Evolutionary conservation across 2,113 vertebrate genomes (phyloP).

Genomic region (Actenoides hombroni): DNA sequence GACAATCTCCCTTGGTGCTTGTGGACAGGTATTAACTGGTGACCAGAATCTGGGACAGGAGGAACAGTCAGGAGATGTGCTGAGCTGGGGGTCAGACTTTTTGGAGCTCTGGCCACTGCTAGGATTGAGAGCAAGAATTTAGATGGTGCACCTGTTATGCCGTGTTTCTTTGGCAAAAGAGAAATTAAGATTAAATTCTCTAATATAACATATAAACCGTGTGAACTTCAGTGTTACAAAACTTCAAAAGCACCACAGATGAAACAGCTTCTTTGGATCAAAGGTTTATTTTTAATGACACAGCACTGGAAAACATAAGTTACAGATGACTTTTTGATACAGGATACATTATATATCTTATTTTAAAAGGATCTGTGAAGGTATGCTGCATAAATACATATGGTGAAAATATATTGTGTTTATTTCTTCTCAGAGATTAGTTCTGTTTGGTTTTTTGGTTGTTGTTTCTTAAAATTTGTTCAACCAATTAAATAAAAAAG

Average conservation of each 20-base stretch:
- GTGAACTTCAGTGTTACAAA: neutral
- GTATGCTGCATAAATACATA: slow-evolving; percentile 73
- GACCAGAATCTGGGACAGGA: neutral
- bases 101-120: neutral
- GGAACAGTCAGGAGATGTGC: neutral
- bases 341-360: slow-evolving; percentile 69
- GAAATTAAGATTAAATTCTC: neutral
- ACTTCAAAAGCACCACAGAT: slow-evolving; percentile 20
- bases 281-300: slow-evolving; percentile 83
- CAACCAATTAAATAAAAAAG: slow-evolving; percentile 68
- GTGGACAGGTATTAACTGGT: neutral
- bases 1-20: neutral
- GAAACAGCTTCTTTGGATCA: slow-evolving; percentile 56
- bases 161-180: neutral
- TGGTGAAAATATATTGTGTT: slow-evolving; percentile 72
- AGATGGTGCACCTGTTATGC: neutral
- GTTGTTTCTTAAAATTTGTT: slow-evolving; percentile 5
- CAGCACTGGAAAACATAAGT: slow-evolving; percentile 80
- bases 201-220: neutral
- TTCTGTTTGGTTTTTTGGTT: neutral
- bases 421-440: slow-evolving; percentile 48
- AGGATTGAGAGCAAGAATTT: neutral
- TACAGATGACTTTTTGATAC: slow-evolving; percentile 77
- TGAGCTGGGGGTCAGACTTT: neutral
- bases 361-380: slow-evolving; percentile 67